phyloP scores from a whole-genome alignment of 1,140 invertebrate genomes.

The Drosophila pruinosa region DNA sequence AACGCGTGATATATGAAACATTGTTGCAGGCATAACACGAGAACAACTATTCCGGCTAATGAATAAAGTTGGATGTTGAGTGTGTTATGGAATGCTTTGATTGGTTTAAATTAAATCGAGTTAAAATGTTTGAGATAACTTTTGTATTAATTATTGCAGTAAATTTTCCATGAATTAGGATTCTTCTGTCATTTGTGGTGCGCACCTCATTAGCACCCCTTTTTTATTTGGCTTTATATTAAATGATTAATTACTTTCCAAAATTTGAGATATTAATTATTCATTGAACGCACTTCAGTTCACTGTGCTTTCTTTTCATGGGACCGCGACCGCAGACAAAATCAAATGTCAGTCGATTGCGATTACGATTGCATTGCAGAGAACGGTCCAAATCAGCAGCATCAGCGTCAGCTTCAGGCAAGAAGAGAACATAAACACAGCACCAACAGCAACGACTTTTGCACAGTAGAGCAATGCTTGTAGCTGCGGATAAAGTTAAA shows the following conservation, averaged over 20 bases:
- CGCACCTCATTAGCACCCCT: too few species aligned
- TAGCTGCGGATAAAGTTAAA: neutral
- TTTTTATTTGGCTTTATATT: too few species aligned
- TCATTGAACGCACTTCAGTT: slow-evolving; percentile 11
- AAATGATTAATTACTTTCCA: neutral
- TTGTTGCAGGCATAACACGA: slow-evolving; percentile 21
- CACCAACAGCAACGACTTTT: neutral
- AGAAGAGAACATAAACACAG: slow-evolving; percentile 43
- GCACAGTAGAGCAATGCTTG: slow-evolving; percentile 14
- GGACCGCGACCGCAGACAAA: slow-evolving; percentile 23
- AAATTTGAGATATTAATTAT: slow-evolving; percentile 3
- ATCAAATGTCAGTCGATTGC: slow-evolving; percentile 36
- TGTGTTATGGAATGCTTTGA: slow-evolving; percentile 20
- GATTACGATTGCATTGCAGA: slow-evolving; percentile 41
- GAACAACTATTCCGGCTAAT: slow-evolving; percentile 53
- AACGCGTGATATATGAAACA: slow-evolving; percentile 47
- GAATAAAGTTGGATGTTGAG: slow-evolving; percentile 20
- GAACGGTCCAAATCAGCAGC: slow-evolving; percentile 37
- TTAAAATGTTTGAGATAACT: neutral
- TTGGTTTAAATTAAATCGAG: slow-evolving; percentile 3
- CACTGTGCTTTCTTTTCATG: slow-evolving; percentile 9
- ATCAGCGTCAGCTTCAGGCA: slow-evolving; percentile 22
- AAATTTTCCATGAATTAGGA: neutral
- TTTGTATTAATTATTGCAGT: neutral
- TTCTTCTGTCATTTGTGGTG: too few species aligned